Evolutionary conservation across 2,113 vertebrate genomes (phyloP).

Genomic region (Pao palembangensis): DNA sequence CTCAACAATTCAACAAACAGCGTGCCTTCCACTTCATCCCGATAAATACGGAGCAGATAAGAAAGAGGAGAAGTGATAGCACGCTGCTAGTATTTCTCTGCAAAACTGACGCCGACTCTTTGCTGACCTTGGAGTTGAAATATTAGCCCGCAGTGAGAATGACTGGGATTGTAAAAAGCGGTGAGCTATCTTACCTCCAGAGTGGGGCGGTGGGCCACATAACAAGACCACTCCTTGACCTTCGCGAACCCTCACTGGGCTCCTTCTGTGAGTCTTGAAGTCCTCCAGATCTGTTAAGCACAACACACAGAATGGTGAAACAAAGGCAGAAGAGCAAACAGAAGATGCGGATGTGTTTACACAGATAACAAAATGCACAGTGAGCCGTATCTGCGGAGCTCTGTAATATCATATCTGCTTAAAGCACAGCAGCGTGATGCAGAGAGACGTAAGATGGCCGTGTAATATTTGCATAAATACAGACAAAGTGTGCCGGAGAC

Average conservation of each 20-base stretch:
- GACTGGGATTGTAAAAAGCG: background rate
- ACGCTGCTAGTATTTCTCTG: background rate
- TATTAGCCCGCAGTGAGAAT: background rate
- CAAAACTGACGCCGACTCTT: background rate
- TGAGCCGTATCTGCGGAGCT: slow-evolving; percentile 15
- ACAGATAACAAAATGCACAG: slow-evolving; percentile 1
- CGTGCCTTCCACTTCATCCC: slow-evolving; percentile 25
- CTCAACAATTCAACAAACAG: slow-evolving; percentile 46
- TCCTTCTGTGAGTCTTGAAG: slow-evolving; percentile 88
- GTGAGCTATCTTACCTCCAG: slow-evolving; percentile 76
- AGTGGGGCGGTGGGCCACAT: slow-evolving; percentile 81
- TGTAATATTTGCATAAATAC: slow-evolving; percentile 45
- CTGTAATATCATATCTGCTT: slow-evolving; percentile 23
- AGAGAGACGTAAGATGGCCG: slow-evolving; percentile 17
- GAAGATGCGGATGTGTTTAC: slow-evolving; percentile 5
- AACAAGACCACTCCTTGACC: slow-evolving; percentile 94
- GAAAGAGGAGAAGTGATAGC: slow-evolving; percentile 2
- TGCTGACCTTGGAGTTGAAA: background rate
- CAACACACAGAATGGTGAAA: slow-evolving; percentile 42
- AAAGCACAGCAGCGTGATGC: slow-evolving; percentile 10
- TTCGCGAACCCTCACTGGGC: slow-evolving; percentile 88
- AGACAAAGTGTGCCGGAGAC: slow-evolving; percentile 35
- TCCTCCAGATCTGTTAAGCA: slow-evolving; percentile 85
- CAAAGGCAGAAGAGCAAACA: slow-evolving; percentile 26
- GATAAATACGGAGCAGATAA: slow-evolving; percentile 22